Evolutionary conservation across 2,888 invertebrate genomes (phyloP).

Genomic region (Helleia helle): DNA sequence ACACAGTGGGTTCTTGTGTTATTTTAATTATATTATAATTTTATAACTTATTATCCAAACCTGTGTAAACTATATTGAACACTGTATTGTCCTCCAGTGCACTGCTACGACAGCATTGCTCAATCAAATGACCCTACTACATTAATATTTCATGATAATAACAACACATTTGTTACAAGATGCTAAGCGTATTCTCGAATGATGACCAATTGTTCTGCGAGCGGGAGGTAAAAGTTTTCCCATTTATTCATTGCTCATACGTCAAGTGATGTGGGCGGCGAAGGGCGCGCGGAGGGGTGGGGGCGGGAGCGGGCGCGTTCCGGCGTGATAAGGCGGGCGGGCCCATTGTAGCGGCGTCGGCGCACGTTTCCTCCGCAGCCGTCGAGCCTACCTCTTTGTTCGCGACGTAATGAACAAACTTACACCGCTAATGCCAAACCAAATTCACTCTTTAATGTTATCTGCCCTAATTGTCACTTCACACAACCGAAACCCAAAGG

Average conservation of each 20-base stretch:
- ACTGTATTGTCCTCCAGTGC: too few species aligned
- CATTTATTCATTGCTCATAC: constrained; percentile 71
- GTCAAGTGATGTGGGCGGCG: constrained; percentile 36
- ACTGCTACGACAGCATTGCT: too few species aligned
- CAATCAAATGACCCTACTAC: too few species aligned
- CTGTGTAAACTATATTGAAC: too few species aligned
- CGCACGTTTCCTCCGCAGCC: constrained; percentile 70
- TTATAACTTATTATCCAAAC: too few species aligned
- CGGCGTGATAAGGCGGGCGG: constrained; percentile 67
- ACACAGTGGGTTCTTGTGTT: too few species aligned
- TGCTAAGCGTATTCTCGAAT: constrained; percentile 31
- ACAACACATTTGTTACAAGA: constrained; percentile 29
- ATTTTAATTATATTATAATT: too few species aligned
- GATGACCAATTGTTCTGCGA: constrained; percentile 70
- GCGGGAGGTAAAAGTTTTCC: constrained; percentile 66
- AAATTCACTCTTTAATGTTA: constrained; percentile 56
- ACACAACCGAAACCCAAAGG: constrained; percentile 42
- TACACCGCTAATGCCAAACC: constrained; percentile 63
- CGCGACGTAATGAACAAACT: constrained; percentile 69
- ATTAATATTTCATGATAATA: too few species aligned
- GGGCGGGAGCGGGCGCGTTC: constrained; percentile 39
- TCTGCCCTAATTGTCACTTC: constrained; percentile 47
- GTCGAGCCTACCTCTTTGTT: constrained; percentile 68
- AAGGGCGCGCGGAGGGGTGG: constrained; percentile 22
- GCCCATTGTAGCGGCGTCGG: constrained; percentile 67